Evolutionary conservation across 1,140 invertebrate genomes (phyloP).

Genomic region (Leptopilina clavipes): DNA sequence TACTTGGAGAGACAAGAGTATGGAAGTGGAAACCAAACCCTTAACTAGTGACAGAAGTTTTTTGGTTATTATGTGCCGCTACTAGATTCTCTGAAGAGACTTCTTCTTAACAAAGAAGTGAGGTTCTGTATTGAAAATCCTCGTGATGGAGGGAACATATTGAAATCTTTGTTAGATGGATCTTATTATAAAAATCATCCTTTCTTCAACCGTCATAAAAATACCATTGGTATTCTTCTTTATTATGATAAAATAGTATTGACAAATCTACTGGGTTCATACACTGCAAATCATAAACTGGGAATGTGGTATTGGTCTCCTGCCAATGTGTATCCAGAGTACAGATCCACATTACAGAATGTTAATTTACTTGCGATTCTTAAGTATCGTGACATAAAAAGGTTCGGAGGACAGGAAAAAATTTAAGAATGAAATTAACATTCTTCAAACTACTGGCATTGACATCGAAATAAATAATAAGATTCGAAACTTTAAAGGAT

Average conservation of each 20-base stretch:
- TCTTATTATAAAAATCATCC: constrained; percentile 4
- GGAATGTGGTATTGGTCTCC: background rate
- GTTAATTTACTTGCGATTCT: constrained; percentile 13
- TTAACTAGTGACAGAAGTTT: background rate
- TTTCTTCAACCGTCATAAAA: background rate
- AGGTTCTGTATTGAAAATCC: background rate
- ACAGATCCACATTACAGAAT: background rate
- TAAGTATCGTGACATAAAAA: background rate
- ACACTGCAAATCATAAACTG: background rate
- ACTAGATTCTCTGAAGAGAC: background rate
- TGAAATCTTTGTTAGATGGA: background rate
- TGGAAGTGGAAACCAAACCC: background rate
- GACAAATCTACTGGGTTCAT: background rate
- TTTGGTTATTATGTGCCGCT: background rate
- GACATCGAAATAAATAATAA: background rate
- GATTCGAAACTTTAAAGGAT: constrained; percentile 25
- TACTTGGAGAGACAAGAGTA: background rate
- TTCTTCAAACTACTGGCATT: background rate
- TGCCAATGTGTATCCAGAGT: constrained; percentile 11
- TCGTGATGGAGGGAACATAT: background rate
- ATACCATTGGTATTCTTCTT: background rate
- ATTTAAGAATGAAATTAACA: background rate
- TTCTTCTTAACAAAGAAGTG: background rate
- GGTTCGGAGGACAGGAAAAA: background rate
- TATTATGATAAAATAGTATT: constrained; percentile 1